A percentile compares a stretch with the other conserved stretches of the same genome.
These are phyloP conservation scores for Caenorhabditis tropicalis DNA, from an alignment of 1,140 invertebrate species.

Conservation along the genomic window DNA sequence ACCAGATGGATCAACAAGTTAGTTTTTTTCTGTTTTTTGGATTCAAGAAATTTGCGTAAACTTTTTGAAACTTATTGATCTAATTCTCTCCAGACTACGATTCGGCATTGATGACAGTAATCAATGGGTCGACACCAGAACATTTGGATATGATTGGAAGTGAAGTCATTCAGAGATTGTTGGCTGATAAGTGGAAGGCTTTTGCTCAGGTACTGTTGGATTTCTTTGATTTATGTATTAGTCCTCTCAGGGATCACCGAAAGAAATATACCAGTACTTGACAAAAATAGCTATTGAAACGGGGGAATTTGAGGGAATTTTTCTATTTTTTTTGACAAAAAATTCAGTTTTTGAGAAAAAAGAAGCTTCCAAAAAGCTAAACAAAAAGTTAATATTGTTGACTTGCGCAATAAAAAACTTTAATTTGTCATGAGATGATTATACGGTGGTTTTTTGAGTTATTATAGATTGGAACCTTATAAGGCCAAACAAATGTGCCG, in stretches of 20 bases:
- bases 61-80: background rate
- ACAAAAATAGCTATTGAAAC: background rate
- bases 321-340: too few species aligned
- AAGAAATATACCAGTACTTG: too few species aligned
- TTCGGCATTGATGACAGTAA: conserved; percentile 94
- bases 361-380: too few species aligned
- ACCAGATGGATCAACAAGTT: conserved; percentile 91
- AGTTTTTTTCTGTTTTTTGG: conserved; percentile 72
- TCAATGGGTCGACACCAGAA: conserved; percentile 91
- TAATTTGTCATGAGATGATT: too few species aligned
- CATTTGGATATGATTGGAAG: conserved; percentile 98
- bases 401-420: too few species aligned
- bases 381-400: too few species aligned
- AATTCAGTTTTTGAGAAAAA: too few species aligned
- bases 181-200: conserved; percentile 99
- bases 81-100: conserved; percentile 85
- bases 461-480: background rate
- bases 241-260: background rate
- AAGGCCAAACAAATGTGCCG: too few species aligned
- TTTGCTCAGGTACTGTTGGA: conserved; percentile 83
- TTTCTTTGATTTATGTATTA: background rate
- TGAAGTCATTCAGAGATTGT: conserved; percentile 91
- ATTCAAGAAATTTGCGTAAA: background rate
- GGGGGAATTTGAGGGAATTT: too few species aligned
- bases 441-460: too few species aligned